These are phyloP conservation scores for Copsychus sechellarum DNA, from an alignment of 2,113 vertebrate species.

Conservation along the genomic window DNA sequence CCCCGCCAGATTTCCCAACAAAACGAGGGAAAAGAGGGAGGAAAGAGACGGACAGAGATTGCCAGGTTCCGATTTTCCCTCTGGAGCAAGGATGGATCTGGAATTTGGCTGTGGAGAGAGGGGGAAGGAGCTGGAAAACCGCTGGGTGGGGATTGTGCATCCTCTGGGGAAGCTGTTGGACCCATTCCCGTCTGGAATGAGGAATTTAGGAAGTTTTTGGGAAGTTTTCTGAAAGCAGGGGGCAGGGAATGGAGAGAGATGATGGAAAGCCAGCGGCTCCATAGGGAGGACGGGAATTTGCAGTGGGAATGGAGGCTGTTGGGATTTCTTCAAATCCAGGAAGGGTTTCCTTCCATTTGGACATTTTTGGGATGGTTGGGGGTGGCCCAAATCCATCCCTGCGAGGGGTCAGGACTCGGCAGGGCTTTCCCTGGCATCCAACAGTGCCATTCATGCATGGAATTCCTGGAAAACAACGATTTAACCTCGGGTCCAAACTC, in stretches of 20 bases:
- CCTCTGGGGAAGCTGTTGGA: not conserved
- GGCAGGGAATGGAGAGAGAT: not conserved
- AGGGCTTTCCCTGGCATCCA: not conserved
- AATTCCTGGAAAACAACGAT: rapidly evolving
- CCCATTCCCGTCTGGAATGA: not conserved
- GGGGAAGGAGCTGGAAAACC: not conserved
- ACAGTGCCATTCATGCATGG: rapidly evolving
- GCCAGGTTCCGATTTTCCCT: rapidly evolving
- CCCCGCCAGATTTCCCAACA: not conserved
- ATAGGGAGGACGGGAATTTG: rapidly evolving
- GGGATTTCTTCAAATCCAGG: not conserved
- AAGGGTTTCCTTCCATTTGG: not conserved
- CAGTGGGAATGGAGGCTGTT: rapidly evolving
- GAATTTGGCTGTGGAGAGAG: rapidly evolving
- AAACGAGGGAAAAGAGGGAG: not conserved
- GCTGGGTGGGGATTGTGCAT: rapidly evolving
- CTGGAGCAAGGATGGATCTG: rapidly evolving
- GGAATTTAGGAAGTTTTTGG: not conserved
- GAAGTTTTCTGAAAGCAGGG: not conserved
- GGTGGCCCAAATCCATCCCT: not conserved
- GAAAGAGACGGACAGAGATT: not conserved
- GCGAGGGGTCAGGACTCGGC: rapidly evolving
- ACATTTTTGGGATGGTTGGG: rapidly evolving
- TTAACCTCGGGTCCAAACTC: rapidly evolving
- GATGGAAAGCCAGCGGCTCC: rapidly evolving